Evolutionary conservation across 2,888 invertebrate genomes (phyloP).

Genomic region (Drosophila fungiperda): DNA sequence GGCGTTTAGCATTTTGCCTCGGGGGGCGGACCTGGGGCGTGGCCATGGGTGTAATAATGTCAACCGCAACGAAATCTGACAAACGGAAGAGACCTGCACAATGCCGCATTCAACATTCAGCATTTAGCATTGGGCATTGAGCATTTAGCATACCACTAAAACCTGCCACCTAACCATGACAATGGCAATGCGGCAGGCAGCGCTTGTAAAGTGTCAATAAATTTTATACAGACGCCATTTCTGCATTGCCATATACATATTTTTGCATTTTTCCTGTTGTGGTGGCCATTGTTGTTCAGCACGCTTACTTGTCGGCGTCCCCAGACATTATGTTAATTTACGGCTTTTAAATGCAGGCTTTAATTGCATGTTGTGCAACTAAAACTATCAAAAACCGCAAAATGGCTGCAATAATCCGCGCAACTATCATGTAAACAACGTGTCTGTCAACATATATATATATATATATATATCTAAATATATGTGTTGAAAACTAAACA

Average conservation of each 20-base stretch:
- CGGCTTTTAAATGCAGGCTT: constrained; percentile 57
- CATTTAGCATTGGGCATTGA: background rate
- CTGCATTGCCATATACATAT: constrained; percentile 73
- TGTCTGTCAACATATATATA: constrained; percentile 43
- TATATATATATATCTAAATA: too few relatives aligned
- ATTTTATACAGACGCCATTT: constrained; percentile 80
- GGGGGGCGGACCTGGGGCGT: constrained; percentile 21
- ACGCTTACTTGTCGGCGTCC: constrained; percentile 15
- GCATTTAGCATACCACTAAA: constrained; percentile 1
- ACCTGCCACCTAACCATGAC: constrained; percentile 44
- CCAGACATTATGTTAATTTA: constrained; percentile 75
- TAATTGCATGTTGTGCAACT: constrained; percentile 72
- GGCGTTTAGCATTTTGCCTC: background rate
- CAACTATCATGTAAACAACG: constrained; percentile 58
- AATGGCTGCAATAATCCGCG: constrained; percentile 59
- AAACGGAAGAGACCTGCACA: constrained; percentile 56
- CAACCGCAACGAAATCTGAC: constrained; percentile 70
- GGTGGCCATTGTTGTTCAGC: constrained; percentile 25
- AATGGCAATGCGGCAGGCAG: constrained; percentile 65
- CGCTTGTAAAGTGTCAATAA: constrained; percentile 75
- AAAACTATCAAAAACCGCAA: constrained; percentile 57
- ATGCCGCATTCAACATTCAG: constrained; percentile 28
- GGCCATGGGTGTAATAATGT: constrained; percentile 69
- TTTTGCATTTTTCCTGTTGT: constrained; percentile 49
- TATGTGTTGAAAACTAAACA: constrained; percentile 14